Evolutionary conservation across 2,113 vertebrate genomes (phyloP), one percentile per base, ranked within the genome.

Genomic region (Oxyura jamaicensis): DNA sequence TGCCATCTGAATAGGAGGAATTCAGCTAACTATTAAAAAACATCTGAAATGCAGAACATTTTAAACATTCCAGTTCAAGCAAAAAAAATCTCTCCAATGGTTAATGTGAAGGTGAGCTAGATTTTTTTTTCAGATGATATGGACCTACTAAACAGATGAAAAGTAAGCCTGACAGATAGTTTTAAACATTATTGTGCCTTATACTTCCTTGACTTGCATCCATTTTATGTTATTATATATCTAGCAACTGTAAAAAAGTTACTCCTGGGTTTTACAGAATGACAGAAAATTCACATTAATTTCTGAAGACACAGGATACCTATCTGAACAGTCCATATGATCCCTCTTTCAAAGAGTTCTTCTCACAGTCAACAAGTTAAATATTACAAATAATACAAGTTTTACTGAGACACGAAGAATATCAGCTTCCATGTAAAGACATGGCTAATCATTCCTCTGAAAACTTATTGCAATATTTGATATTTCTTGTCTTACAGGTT

Each of bases 401-500:
- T 91, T 71, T 71, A 68, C 48, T 42, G 21, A 88, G 90, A 77
- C 11, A 28, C 33, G 10, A 73, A 18, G 11, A 73, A 18, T 74
- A 76, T 50, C 93, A 73, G 10, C 53, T 44, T 73, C 41, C 8
- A 3, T 75, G 23, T 56, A 80, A 77, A 78, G 26, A 25, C 15
- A 56, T 50, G 39, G 52, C 28, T 88, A 76, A 78, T 76, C 20
- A 65, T 67, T 83, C 20, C 63, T 52, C 39, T 91, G 58, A 88
- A 89, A 65, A 63, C 86, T 83, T 53, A 52, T 5, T 65, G 31
- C 67, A 81, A 5, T 53, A 22, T 79, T 96, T 72, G 80, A 31
- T 88, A 72, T 96, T 89, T 96, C 60, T 96, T 76, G 29, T 36
- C 7, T 81, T 97, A 33, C 83, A 98, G 98, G 65, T 96, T 93